Evolutionary conservation across 2,888 invertebrate genomes (phyloP).

Genomic region (Dromius quadrimaculatus): DNA sequence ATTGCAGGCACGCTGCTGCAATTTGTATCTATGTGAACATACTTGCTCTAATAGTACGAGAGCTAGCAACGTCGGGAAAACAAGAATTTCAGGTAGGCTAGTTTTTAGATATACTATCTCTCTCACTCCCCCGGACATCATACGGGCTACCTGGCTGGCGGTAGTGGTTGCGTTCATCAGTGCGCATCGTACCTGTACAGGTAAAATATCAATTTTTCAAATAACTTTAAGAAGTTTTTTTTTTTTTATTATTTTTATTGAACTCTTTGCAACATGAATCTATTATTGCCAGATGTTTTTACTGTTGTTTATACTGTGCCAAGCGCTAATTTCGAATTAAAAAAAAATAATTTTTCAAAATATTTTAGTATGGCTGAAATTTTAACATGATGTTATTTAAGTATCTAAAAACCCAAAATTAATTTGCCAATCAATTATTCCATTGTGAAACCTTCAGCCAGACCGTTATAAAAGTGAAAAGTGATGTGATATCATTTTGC

Average conservation of each 20-base stretch:
- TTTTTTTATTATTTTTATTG: not conserved
- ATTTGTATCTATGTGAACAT: no score
- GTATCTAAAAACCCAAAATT: slow-evolving; percentile 28
- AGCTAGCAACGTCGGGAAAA: slow-evolving; percentile 18
- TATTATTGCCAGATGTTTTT: slow-evolving; percentile 5
- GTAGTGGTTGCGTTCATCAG: slow-evolving; percentile 6
- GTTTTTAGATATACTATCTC: slow-evolving; percentile 9
- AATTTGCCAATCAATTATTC: slow-evolving; percentile 46
- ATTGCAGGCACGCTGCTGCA: no score
- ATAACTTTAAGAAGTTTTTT: not conserved
- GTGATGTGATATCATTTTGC: not conserved
- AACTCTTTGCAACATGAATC: not conserved
- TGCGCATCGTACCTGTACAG: slow-evolving; percentile 17
- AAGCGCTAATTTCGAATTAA: not conserved
- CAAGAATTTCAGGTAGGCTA: slow-evolving; percentile 9
- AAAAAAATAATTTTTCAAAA: not conserved
- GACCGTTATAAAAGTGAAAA: slow-evolving; percentile 6
- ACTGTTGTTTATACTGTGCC: not conserved
- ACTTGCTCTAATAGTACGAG: no score
- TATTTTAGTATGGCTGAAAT: slow-evolving; percentile 24
- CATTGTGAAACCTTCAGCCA: slow-evolving; percentile 31
- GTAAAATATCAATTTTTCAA: not conserved
- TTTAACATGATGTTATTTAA: slow-evolving; percentile 24
- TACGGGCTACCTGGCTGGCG: slow-evolving; percentile 6
- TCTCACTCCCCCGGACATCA: not conserved